Evolutionary conservation across 2,113 vertebrate species (phyloP).

Genomic region (Melanerpes aurifrons): DNA sequence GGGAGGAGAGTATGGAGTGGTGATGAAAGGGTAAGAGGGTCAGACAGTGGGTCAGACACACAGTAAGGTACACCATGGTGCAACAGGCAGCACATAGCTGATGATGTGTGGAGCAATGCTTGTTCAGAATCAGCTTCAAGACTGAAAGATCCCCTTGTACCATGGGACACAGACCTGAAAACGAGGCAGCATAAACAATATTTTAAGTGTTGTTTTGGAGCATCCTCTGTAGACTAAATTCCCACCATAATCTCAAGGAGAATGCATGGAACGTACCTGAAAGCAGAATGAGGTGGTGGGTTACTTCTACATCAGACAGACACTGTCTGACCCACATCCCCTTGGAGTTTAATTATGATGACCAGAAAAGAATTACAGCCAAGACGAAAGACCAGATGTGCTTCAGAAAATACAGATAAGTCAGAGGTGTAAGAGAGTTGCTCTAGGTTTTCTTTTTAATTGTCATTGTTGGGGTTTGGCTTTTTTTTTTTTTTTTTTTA

Average conservation of each 20-base stretch:
- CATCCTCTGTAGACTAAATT: background rate
- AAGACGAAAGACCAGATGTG: background rate
- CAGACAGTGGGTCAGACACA: background rate
- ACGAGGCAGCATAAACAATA: background rate
- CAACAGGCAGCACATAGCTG: background rate
- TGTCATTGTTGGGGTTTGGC: background rate
- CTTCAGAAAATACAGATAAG: background rate
- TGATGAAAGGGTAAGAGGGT: background rate
- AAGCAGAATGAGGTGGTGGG: background rate
- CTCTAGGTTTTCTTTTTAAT: background rate
- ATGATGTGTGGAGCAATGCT: background rate
- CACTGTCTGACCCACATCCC: too few relatives aligned
- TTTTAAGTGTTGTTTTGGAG: background rate
- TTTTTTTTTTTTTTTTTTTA: background rate
- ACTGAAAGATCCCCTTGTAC: background rate
- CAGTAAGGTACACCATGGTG: background rate
- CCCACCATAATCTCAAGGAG: background rate
- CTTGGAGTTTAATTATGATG: background rate
- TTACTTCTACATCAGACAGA: background rate
- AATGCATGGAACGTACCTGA: background rate
- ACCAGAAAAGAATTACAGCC: background rate
- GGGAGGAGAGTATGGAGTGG: background rate
- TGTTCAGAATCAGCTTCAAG: background rate
- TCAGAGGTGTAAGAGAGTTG: background rate
- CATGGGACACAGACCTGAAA: background rate